phyloP scores from a whole-genome alignment of 2,888 invertebrate species.

The Nesidiocoris tenuis region DNA sequence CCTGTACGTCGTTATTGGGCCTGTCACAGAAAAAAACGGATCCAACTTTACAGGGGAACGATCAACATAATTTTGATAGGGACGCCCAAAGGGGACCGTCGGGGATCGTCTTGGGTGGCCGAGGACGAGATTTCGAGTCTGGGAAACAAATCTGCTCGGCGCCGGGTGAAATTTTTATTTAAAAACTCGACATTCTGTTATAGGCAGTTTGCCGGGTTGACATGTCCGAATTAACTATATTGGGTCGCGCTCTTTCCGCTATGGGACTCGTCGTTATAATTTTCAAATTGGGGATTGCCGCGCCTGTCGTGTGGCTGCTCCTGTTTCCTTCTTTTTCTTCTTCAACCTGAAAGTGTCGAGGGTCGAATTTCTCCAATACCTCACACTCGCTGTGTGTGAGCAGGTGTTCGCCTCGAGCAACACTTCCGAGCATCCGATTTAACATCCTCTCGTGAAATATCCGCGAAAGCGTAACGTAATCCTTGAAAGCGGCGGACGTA shows the following conservation, averaged over 20 bases:
- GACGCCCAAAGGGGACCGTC: background rate
- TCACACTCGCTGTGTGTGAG: background rate
- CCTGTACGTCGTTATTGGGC: background rate
- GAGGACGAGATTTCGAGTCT: background rate
- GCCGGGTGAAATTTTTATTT: background rate
- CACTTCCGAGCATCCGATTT: background rate
- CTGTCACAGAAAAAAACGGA: background rate
- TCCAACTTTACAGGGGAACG: background rate
- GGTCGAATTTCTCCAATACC: background rate
- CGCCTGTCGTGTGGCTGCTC: background rate
- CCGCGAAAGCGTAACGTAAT: background rate
- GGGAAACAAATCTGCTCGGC: background rate
- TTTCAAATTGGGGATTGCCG: background rate
- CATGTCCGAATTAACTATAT: background rate
- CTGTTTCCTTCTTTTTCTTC: background rate
- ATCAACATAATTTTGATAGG: background rate
- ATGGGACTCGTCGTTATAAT: background rate
- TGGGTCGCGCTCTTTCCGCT: background rate
- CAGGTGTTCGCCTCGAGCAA: background rate
- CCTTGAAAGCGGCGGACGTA: background rate
- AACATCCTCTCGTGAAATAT: background rate
- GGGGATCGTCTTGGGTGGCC: background rate
- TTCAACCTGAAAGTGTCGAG: too few species aligned
- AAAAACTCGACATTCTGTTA: background rate
- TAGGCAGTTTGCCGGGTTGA: background rate